phyloP scores from a whole-genome alignment of 2,797 vertebrate species.

The Scolopax rusticola region DNA sequence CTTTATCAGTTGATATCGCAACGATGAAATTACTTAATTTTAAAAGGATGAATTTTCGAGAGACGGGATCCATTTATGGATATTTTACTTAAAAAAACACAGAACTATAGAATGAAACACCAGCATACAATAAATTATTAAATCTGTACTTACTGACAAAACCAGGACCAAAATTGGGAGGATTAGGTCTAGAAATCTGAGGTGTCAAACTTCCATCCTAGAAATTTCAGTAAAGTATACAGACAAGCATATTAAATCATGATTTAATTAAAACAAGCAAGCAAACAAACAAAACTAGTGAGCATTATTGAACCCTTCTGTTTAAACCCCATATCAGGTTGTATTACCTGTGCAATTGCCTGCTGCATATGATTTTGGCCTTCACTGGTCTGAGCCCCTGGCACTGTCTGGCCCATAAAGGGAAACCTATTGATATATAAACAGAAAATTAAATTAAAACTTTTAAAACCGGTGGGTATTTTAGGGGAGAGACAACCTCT shows the following conservation, averaged over 20 bases:
- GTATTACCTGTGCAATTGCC: slow-evolving; percentile 88
- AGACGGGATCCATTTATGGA: not conserved
- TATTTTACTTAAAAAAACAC: not conserved
- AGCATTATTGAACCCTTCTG: not conserved
- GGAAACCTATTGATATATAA: slow-evolving; percentile 84
- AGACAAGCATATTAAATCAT: slow-evolving; percentile 60
- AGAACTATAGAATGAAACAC: not conserved
- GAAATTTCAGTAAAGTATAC: slow-evolving; percentile 69
- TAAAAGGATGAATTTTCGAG: not conserved
- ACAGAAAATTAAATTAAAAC: not conserved
- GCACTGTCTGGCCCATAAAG: slow-evolving; percentile 80
- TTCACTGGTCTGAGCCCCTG: slow-evolving; percentile 82
- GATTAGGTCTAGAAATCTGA: slow-evolving; percentile 93
- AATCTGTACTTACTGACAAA: slow-evolving; percentile 94
- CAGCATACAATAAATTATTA: slow-evolving; percentile 1
- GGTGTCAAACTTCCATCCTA: slow-evolving; percentile 92
- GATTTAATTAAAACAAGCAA: slow-evolving; percentile 4
- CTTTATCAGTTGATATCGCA: not conserved
- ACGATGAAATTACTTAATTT: not conserved
- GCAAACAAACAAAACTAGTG: not conserved
- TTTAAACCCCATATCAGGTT: not conserved
- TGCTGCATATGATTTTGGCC: slow-evolving; percentile 86
- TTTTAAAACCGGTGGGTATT: not conserved
- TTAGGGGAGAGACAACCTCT: not conserved
- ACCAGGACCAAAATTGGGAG: slow-evolving; percentile 95